These are phyloP conservation scores for Chroicocephalus ridibundus DNA, from an alignment of 2,113 vertebrate species.

Conservation along the genomic window DNA sequence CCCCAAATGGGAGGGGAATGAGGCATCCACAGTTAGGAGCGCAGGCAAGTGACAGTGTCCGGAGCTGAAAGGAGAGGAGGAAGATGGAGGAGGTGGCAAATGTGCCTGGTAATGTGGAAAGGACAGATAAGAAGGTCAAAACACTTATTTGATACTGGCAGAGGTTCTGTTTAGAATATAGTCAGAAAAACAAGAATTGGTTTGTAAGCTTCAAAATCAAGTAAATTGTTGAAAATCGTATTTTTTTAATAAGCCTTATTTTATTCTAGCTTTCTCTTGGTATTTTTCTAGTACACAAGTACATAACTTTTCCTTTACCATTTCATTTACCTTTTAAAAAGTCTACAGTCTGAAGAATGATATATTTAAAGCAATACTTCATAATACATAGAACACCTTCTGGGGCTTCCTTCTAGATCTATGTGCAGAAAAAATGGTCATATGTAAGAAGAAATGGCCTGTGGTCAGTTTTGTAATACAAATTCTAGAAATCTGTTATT, in stretches of 20 bases:
- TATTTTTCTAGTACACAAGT: neutral
- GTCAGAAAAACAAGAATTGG: neutral
- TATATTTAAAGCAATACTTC: neutral
- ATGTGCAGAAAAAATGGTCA: neutral
- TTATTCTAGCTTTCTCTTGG: neutral
- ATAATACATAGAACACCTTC: neutral
- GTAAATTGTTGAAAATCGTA: neutral
- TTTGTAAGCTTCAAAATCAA: neutral
- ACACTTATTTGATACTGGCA: neutral
- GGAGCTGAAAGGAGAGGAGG: neutral
- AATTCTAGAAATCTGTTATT: slow-evolving; percentile 15
- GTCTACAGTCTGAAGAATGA: neutral
- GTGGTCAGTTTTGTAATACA: slow-evolving; percentile 5
- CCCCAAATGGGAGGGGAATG: neutral
- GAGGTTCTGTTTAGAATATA: neutral
- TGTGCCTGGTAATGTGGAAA: neutral
- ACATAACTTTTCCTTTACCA: neutral
- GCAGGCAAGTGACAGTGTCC: neutral
- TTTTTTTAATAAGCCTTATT: neutral
- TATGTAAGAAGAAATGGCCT: neutral
- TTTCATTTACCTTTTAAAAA: neutral
- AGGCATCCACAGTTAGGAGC: neutral
- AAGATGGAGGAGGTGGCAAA: neutral
- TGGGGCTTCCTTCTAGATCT: neutral
- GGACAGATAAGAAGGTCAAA: neutral